Evolutionary conservation across 2,888 invertebrate species (phyloP).

Genomic region (Galerucella calmariensis): DNA sequence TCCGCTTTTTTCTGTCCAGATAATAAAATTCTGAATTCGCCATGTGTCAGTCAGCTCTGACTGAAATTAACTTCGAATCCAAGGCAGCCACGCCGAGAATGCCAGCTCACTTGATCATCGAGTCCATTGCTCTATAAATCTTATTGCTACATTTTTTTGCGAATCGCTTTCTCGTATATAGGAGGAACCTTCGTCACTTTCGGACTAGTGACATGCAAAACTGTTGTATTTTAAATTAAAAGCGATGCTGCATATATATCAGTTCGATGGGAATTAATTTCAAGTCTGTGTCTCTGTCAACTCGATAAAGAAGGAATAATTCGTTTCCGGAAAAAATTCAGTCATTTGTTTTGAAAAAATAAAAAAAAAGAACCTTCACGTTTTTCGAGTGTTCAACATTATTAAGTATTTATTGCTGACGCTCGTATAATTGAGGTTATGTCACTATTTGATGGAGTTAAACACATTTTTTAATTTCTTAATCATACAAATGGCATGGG

Average conservation of each 20-base stretch:
- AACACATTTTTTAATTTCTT: no score
- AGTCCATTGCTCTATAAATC: conserved; percentile 53
- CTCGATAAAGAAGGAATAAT: conserved; percentile 5
- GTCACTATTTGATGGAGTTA: no score
- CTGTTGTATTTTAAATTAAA: conserved; percentile 34
- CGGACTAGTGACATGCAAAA: conserved; percentile 34
- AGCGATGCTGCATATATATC: conserved; percentile 12
- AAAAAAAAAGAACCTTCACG: background rate
- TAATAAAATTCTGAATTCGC: conserved; percentile 52
- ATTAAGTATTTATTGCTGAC: no score
- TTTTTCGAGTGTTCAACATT: no score
- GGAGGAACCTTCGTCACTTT: conserved; percentile 32
- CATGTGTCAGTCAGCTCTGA: conserved; percentile 53
- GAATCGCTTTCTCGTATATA: conserved; percentile 42
- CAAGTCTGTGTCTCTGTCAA: conserved; percentile 17
- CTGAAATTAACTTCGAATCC: conserved; percentile 53
- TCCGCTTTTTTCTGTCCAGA: conserved; percentile 40
- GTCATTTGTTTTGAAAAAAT: background rate
- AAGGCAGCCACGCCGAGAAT: conserved; percentile 48
- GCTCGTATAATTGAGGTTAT: no score
- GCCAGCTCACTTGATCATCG: conserved; percentile 51
- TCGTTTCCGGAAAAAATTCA: conserved; percentile 3
- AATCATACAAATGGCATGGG: no score
- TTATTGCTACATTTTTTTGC: conserved; percentile 51
- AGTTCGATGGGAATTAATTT: conserved; percentile 26